Conservation (phyloP, 2,113 vertebrate species). For the Trematocara nigrifrons region DNA sequence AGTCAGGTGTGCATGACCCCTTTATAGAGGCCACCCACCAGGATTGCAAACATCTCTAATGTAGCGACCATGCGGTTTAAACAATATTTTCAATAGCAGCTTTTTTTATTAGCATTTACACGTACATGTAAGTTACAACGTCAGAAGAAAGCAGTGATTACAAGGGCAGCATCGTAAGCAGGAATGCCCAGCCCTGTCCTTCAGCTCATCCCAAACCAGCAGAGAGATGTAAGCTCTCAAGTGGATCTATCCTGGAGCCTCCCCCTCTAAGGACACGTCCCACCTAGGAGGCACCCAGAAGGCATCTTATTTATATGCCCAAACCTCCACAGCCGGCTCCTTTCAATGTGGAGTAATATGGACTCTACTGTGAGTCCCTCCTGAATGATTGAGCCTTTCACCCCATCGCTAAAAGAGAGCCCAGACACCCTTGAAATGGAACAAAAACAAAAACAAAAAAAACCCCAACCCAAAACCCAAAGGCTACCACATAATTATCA, state of each 20-base stretch:
- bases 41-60: neutral
- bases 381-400: neutral
- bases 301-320: neutral
- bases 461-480: fast-evolving
- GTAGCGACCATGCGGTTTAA: neutral
- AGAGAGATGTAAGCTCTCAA: neutral
- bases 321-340: neutral
- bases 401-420: neutral
- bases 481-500: neutral
- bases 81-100: neutral
- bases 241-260: neutral
- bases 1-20: neutral
- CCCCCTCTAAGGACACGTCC: neutral
- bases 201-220: neutral
- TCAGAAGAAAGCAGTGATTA: neutral
- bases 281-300: neutral
- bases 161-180: neutral
- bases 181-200: neutral
- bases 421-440: neutral
- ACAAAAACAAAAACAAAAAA: neutral
- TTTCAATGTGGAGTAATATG: neutral
- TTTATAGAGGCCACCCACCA: neutral
- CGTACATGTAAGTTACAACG: neutral
- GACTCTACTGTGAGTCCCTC: neutral
- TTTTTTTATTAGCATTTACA: neutral